These are phyloP conservation scores for Clepsis dumicolana DNA, from an alignment of 2,888 invertebrate genomes.

Conservation along the genomic window DNA sequence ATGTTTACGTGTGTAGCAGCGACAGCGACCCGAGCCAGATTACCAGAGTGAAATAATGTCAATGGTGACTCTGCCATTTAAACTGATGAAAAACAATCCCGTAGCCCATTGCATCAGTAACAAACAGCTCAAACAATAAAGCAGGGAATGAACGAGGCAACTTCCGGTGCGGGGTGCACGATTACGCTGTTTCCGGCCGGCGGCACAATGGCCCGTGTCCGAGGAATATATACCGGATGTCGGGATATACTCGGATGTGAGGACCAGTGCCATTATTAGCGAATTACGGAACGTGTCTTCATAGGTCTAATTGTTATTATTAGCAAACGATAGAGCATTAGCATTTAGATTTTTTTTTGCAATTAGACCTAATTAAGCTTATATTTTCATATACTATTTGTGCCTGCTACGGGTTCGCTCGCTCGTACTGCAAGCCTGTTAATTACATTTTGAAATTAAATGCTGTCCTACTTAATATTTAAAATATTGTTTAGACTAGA, in stretches of 20 bases:
- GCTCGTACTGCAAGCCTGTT: too few relatives aligned
- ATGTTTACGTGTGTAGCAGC: background rate
- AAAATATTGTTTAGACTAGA: too few relatives aligned
- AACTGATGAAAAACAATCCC: slow-evolving; percentile 46
- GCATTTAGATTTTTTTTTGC: background rate
- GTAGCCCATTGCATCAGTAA: slow-evolving; percentile 46
- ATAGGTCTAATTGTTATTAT: slow-evolving; percentile 3
- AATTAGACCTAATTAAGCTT: background rate
- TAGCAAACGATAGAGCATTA: slow-evolving; percentile 4
- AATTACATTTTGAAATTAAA: too few relatives aligned
- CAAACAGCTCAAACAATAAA: slow-evolving; percentile 53
- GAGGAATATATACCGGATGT: slow-evolving; percentile 42
- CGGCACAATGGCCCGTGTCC: slow-evolving; percentile 48
- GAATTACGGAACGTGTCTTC: slow-evolving; percentile 23
- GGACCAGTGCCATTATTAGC: slow-evolving; percentile 34
- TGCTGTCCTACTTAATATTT: too few relatives aligned
- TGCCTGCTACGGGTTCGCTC: too few relatives aligned
- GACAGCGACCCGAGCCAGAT: slow-evolving; percentile 5
- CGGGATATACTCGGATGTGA: slow-evolving; percentile 39
- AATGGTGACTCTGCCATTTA: slow-evolving; percentile 34
- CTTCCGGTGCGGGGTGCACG: slow-evolving; percentile 49
- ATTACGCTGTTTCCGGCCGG: slow-evolving; percentile 49
- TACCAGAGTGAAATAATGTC: slow-evolving; percentile 30
- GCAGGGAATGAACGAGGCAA: slow-evolving; percentile 50
- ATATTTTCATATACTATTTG: too few relatives aligned